Base-by-base conservation (phyloP, 1,140 invertebrate genomes). In the Lutraria rhynchaena region DNA sequence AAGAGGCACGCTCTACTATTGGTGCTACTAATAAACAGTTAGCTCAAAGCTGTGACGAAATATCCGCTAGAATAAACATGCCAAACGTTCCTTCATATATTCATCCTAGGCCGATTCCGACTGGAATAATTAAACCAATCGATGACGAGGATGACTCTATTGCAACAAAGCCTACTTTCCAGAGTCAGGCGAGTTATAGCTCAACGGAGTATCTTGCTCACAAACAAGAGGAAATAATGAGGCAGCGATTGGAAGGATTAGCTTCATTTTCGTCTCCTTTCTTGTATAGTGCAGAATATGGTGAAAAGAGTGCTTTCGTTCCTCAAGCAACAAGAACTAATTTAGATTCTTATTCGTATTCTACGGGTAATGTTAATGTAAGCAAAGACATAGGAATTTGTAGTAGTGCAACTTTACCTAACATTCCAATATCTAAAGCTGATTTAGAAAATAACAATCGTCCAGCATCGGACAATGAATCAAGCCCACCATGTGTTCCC, bases 151-250 rank as follows among this genome's bases (percentile, higher is more conserved):
- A 80, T 22, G 70, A 71, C 49, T 70, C 76, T 63, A 44, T 69
- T 29, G 58, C 77, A 15, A 33, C 77, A 27, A 76, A 85, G 49
- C 35, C 58, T 22, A 55, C 33, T 35, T 81, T 65, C 29, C 78
- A 63, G 61, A 55, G 37, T 46, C 78, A 89, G 41, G 78, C 85
- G 7, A 91, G 86, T 84, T 91, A 90, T 69, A 91, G 89, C 78
- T 91, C 90, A n/a, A 89, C 87, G 2, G 90, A 91, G 70, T 91
- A 91, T 83, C 82, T 91, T 27, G 89, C 88, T 29, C 90, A 91
- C 73, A 90, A 89, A 63, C 88, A 90, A 46, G 89, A 90, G 71
- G 77, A 85, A 13, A 63, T 85, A 11, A 78, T 86, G 70, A 58
- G 87, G 31, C 70, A 84, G 35, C 78, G 86, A 22, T 81, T 84